phyloP scores from a whole-genome alignment of 1,140 invertebrate genomes.

The Drosophila obscura region DNA sequence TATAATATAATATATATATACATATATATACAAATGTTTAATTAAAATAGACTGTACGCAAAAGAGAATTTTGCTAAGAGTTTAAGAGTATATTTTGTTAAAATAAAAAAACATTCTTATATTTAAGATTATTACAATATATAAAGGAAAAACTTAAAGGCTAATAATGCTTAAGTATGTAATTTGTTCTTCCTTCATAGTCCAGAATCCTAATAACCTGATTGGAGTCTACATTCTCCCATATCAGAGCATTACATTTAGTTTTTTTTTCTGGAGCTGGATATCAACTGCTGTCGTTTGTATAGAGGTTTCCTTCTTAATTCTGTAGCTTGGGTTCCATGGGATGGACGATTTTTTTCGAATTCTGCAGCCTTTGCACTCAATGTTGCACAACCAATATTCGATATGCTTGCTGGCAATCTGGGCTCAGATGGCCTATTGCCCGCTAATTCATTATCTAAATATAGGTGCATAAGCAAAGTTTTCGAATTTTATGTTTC shows the following conservation, averaged over 20 bases:
- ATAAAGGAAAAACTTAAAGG: too few relatives aligned
- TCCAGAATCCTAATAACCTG: too few relatives aligned
- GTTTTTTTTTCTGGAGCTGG: constrained; percentile 85
- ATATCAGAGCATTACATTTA: background rate
- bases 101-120: constrained; percentile 1
- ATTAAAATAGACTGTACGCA: constrained; percentile 33
- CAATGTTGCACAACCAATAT: constrained; percentile 88
- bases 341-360: constrained; percentile 84
- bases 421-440: constrained; percentile 65
- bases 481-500: background rate
- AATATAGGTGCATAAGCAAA: background rate
- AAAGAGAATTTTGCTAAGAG: constrained; percentile 37
- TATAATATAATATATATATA: constrained; percentile 17
- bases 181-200: too few relatives aligned
- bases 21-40: constrained; percentile 21
- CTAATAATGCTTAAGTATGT: too few relatives aligned
- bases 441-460: constrained; percentile 15
- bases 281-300: constrained; percentile 92
- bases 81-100: constrained; percentile 26
- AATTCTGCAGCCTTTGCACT: constrained; percentile 88
- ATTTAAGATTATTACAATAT: background rate
- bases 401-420: constrained; percentile 87
- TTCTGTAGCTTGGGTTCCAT: constrained; percentile 14
- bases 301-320: constrained; percentile 85
- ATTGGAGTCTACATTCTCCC: too few relatives aligned